A percentile compares a stretch with the other conserved stretches of the same genome.
Conservation (phyloP, 2,797 vertebrate genomes). For the Gobio occitaniae region DNA sequence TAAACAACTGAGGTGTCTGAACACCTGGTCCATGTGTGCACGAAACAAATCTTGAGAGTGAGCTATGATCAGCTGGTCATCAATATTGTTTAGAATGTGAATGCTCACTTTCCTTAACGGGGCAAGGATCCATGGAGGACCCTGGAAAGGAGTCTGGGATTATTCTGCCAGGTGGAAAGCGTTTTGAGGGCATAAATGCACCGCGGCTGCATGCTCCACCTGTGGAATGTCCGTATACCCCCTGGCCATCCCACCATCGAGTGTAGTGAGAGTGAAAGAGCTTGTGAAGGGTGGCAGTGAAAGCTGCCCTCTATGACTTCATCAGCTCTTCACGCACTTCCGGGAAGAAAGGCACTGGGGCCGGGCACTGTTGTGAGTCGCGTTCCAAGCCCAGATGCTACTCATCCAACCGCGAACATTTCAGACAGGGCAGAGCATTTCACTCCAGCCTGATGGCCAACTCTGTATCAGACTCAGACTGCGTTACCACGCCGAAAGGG, state of each 20-base stretch:
- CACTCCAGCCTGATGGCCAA: background rate
- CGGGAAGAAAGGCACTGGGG: too few species aligned
- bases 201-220: background rate
- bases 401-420: background rate
- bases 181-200: background rate
- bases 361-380: background rate
- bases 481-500: too few species aligned
- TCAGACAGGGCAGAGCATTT: background rate
- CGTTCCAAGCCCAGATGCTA: background rate
- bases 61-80: background rate
- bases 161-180: background rate
- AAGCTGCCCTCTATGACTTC: background rate
- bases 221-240: background rate
- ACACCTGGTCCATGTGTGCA: background rate
- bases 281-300: background rate
- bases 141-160: background rate
- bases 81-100: background rate
- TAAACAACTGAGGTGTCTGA: background rate
- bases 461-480: too few species aligned
- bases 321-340: background rate
- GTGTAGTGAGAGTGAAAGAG: background rate
- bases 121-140: background rate
- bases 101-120: background rate
- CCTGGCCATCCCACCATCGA: background rate
- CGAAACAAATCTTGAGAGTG: background rate